Evolutionary conservation across 2,888 invertebrate genomes (phyloP), one percentile per base, ranked within the genome.

Genomic region (Xestia ashworthii): DNA sequence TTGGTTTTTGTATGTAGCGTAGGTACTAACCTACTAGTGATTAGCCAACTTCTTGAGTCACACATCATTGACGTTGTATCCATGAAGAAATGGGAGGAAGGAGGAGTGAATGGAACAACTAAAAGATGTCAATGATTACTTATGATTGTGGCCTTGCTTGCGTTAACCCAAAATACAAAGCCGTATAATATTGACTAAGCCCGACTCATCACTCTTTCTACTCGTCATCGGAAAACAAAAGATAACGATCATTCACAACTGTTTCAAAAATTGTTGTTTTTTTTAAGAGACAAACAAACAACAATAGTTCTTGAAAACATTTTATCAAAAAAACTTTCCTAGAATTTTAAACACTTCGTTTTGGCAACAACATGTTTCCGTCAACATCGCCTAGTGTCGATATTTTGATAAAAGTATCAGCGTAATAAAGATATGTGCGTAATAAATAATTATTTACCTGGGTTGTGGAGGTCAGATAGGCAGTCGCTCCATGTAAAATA

Each of bases 301-400:
- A 44, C 65, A 65, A 65, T 3, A 6, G 8, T 14, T 44, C 14
- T 16, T 14, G 16, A 44, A 8, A 65, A n/a, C 0, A n/a, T 65
- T 14, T 44, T n/a, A 6, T 65, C 65, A 44, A 5, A n/a, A n/a
- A 22, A 65, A 16, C n/a, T 44, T 44, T 44, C 44, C 14, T 3
- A 44, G 14, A 65, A n/a, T 65, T n/a, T n/a, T 14, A 8, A 5
- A n/a, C n/a, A n/a, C 12, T 65, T n/a, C 41, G 65, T 22, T 16
- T 65, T 65, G 41, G 44, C 16, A 44, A 65, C n/a, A 65, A 44
- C 65, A 44, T n/a, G 65, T 65, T 65, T 65, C 65, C n/a, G 44
- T n/a, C 65, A 44, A n/a, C n/a, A 65, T 14, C 14, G 44, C n/a
- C 12, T 65, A 14, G 65, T 44, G 9, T 65, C 16, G n/a, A 44